Evolutionary conservation across 64 coral and sea anemone genomes (phyloP).

Genomic region (Pocillopora verrucosa): DNA sequence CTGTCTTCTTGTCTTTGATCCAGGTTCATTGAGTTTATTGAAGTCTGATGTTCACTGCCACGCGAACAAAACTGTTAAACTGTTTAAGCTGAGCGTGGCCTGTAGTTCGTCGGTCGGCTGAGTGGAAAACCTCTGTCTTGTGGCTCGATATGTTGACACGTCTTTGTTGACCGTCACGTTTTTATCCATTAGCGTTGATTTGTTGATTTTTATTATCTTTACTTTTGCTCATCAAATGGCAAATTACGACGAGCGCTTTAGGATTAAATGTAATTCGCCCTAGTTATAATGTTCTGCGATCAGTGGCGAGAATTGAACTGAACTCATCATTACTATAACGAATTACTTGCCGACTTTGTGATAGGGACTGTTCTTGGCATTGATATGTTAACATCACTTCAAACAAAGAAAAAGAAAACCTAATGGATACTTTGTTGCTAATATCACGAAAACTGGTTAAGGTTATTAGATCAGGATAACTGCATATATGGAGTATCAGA

Average conservation of each 20-base stretch:
- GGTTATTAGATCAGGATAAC: background rate
- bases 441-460: background rate
- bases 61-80: background rate
- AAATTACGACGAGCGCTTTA: background rate
- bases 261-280: background rate
- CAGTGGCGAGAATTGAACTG: background rate
- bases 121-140: background rate
- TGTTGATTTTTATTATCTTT: conserved; percentile 41
- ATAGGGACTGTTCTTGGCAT: background rate
- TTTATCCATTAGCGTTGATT: conserved; percentile 37
- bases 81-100: background rate
- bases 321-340: background rate
- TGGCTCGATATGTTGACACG: conserved; percentile 35
- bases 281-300: background rate
- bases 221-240: conserved; percentile 26
- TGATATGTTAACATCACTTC: conserved; percentile 17
- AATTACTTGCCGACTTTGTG: background rate
- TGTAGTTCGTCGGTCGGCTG: background rate
- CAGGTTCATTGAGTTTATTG: background rate
- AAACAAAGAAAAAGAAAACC: background rate
- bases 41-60: background rate
- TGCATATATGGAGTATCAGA: background rate
- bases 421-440: conserved; percentile 8
- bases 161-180: conserved; percentile 37
- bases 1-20: conserved; percentile 24